Evolutionary conservation across 1,140 invertebrate genomes (phyloP).

Genomic region (Agraylea sexmaculata): DNA sequence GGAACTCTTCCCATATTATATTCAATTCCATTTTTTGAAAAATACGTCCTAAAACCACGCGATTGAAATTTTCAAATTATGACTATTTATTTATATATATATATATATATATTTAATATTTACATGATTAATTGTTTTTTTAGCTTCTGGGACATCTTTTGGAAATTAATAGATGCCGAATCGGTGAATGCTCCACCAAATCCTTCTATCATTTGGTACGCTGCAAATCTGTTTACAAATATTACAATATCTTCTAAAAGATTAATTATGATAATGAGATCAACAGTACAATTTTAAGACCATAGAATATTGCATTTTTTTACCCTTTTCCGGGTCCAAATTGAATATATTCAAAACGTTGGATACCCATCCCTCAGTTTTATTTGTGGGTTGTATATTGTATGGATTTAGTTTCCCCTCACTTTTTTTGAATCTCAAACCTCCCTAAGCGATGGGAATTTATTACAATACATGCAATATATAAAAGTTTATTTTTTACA

Average conservation of each 20-base stretch:
- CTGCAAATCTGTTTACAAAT: no score
- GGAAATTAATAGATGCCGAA: conserved; percentile 63
- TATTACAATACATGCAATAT: conserved; percentile 22
- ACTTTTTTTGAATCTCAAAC: conserved; percentile 6
- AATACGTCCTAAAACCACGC: conserved; percentile 32
- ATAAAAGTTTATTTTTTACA: conserved; percentile 13
- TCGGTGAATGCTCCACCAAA: conserved; percentile 87
- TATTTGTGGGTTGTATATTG: no score
- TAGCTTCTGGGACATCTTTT: conserved; percentile 39
- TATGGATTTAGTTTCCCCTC: no score
- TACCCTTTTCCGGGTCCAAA: no score
- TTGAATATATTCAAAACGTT: no score
- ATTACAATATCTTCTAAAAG: no score
- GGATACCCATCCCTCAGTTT: no score
- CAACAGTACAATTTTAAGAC: no score
- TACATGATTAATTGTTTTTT: conserved; percentile 51
- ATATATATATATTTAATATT: no score
- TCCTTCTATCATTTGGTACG: conserved; percentile 53
- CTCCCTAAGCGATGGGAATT: conserved; percentile 22
- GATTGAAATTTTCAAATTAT: no score
- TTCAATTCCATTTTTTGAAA: conserved; percentile 42
- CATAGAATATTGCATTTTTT: no score
- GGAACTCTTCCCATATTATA: conserved; percentile 59
- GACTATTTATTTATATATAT: not conserved
- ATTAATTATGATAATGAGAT: no score